phyloP scores from a whole-genome alignment of 2,797 vertebrate genomes.

The Adrianichthys oophorus region DNA sequence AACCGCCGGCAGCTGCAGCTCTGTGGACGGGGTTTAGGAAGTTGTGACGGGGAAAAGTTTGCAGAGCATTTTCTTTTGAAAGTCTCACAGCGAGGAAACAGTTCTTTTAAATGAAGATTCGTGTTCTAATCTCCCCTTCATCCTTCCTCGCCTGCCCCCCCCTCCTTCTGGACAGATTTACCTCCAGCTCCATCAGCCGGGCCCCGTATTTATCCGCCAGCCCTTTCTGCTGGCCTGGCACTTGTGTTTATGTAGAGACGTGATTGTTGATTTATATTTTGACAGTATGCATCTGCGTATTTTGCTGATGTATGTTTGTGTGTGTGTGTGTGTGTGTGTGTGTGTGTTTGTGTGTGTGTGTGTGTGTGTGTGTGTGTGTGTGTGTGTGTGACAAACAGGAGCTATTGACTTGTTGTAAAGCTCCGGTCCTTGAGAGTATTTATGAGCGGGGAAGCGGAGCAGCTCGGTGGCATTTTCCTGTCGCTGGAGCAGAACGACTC shows the following conservation, averaged over 20 bases:
- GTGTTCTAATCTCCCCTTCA: constrained; percentile 39
- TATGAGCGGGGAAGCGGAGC: constrained; percentile 68
- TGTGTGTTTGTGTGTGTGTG: constrained; percentile 15
- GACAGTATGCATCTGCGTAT: constrained; percentile 79
- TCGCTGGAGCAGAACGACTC: constrained; percentile 64
- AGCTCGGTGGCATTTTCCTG: constrained; percentile 67
- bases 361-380: constrained; percentile 25
- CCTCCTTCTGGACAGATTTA: constrained; percentile 50
- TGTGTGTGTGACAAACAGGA: constrained; percentile 59
- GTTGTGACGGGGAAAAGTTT: constrained; percentile 22
- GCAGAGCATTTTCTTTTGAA: neutral
- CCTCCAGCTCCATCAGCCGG: constrained; percentile 39
- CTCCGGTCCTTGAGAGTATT: constrained; percentile 76
- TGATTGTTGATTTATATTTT: constrained; percentile 83
- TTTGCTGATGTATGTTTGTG: constrained; percentile 70
- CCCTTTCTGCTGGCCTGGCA: constrained; percentile 77
- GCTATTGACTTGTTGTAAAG: constrained; percentile 78
- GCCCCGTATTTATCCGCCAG: constrained; percentile 53
- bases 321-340: constrained; percentile 21
- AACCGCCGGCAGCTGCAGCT: neutral
- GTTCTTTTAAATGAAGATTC: constrained; percentile 47
- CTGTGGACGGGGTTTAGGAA: constrained; percentile 25
- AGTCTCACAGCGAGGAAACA: constrained; percentile 16
- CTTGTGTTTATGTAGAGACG: constrained; percentile 76
- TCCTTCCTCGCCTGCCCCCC: constrained; percentile 7